A percentile compares a stretch with the other conserved stretches of the same genome.
phyloP scores from a whole-genome alignment of 2,888 invertebrate species.

The Acanthococcus lagerstroemiae region DNA sequence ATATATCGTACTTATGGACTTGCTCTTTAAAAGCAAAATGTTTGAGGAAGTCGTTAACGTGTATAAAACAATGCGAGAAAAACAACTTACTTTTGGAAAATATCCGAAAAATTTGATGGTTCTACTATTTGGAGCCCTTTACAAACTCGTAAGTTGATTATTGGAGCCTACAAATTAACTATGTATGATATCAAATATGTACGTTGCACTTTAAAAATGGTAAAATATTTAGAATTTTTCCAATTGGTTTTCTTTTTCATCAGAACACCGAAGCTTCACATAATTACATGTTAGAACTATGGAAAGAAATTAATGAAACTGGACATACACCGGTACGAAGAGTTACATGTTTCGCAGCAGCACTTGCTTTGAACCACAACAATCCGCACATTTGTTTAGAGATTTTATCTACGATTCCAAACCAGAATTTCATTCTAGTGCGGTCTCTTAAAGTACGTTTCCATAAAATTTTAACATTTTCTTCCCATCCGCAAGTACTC shows the following conservation, averaged over 20 bases:
- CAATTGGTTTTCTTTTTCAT: conserved; percentile 37
- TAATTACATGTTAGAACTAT: conserved; percentile 52
- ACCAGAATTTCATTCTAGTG: conserved; percentile 56
- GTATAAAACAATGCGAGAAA: conserved; percentile 52
- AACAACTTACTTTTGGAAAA: conserved; percentile 53
- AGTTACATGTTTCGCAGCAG: conserved; percentile 53
- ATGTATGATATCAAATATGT: not conserved
- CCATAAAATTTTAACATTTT: not conserved
- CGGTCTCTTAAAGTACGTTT: conserved; percentile 44
- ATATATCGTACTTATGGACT: conserved; percentile 58
- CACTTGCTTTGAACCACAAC: conserved; percentile 57
- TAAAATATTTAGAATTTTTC: not conserved
- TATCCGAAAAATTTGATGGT: conserved; percentile 59
- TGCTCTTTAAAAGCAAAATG: conserved; percentile 56
- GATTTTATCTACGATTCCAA: conserved; percentile 47
- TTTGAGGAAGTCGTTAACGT: conserved; percentile 56
- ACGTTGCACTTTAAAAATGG: not conserved
- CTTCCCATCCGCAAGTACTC: not conserved
- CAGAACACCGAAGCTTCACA: conserved; percentile 61
- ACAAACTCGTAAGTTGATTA: conserved; percentile 54
- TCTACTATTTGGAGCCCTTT: conserved; percentile 59
- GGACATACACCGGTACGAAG: conserved; percentile 53
- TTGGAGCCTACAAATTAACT: not conserved
- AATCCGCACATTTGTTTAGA: conserved; percentile 58
- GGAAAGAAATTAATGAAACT: conserved; percentile 49